Percentiles rank a stretch among this genome's conserved stretches.
Evolutionary conservation across 1,140 invertebrate species (phyloP).

Genomic region (Proales similis): DNA sequence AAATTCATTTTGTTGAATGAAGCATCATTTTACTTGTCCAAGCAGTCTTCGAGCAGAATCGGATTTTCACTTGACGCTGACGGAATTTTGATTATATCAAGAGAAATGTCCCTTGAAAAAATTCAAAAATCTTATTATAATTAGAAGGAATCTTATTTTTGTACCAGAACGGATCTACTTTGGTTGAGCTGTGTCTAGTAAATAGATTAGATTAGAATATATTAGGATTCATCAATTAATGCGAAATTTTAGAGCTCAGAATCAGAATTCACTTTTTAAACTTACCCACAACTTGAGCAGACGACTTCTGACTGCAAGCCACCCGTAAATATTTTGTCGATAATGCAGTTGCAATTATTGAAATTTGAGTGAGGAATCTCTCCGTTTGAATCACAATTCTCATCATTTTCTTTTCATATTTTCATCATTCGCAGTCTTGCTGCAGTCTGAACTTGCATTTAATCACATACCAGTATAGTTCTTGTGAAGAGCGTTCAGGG

Average conservation of each 20-base stretch:
- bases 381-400: slow-evolving; percentile 26
- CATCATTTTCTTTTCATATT: slow-evolving; percentile 35
- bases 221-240: background rate
- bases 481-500: slow-evolving; percentile 15
- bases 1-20: slow-evolving; percentile 80
- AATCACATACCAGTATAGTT: slow-evolving; percentile 4
- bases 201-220: slow-evolving; percentile 34
- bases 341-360: slow-evolving; percentile 84
- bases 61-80: slow-evolving; percentile 64
- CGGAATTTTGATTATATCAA: slow-evolving; percentile 29
- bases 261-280: slow-evolving; percentile 32
- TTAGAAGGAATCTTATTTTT: background rate
- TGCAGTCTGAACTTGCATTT: background rate
- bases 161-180: slow-evolving; percentile 27
- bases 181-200: slow-evolving; percentile 14
- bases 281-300: slow-evolving; percentile 82
- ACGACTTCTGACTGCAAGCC: slow-evolving; percentile 91
- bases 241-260: background rate
- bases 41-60: slow-evolving; percentile 73
- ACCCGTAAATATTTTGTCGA: slow-evolving; percentile 93
- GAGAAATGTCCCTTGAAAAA: slow-evolving; percentile 23
- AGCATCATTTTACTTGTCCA: slow-evolving; percentile 66
- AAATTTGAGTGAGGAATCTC: slow-evolving; percentile 48
- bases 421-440: background rate
- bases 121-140: background rate